Base-by-base conservation (phyloP, 2,888 invertebrate species). In the Torymus auratus region DNA sequence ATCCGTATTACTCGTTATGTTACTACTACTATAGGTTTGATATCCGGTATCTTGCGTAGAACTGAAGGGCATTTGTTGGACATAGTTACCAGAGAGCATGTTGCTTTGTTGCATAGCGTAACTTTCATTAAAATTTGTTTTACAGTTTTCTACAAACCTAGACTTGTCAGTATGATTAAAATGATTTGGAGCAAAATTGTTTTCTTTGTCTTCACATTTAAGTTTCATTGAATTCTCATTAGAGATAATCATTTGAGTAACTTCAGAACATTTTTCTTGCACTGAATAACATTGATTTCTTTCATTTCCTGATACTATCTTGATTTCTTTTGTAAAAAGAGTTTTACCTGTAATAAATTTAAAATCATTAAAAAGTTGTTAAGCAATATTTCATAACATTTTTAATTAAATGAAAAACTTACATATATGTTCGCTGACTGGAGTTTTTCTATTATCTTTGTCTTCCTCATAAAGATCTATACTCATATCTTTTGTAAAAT, bases 41-140 rank as follows among this genome's bases (percentile, higher is more conserved):
- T 90, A 90, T 14, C 90, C 90, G 17, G 90, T 89, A 65, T 90
- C 90, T 79, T 90, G 90, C 56, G 84, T 79, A 61, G 83, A 85
- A 75, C 85, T 86, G 10, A 84, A 87, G 20, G 81, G 83, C 77
- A 86, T 88, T 78, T 86, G 87, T 15, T 87, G 88, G 5, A 82
- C 84, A 0, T 84, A 87, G 52, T 84, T 85, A n/a, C 86, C 87
- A 12, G 86, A 82, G 12, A 85, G 78, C 10, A 86, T 85, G 2
- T 86, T 87, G 28, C 85, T 87, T 56, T 86, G 85, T 56, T 85
- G 86, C 15, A 83, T 82, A 7, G 82, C 83, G 61, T 77, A 85
- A 84, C 79, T 86, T 68, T 88, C 88, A 70, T 84, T 86, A 0
- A 83, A 85, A 58, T 83, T 82, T 7, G 69, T 84, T 78, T 85